Percentiles rank a stretch among this genome's conserved stretches.
These are phyloP conservation scores for Polyergus mexicanus DNA, from an alignment of 1,140 invertebrate genomes.

Conservation along the genomic window DNA sequence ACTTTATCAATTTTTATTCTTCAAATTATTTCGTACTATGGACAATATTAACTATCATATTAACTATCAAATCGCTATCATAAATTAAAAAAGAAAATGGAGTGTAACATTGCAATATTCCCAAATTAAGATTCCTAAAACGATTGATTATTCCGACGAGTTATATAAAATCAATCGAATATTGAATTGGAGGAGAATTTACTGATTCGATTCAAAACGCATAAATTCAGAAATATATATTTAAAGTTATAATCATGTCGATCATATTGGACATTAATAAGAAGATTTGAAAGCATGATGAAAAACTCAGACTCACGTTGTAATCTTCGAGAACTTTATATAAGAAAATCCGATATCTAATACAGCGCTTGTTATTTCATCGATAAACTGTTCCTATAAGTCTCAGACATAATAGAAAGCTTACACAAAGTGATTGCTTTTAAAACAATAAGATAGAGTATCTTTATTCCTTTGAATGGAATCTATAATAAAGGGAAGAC, in stretches of 20 bases:
- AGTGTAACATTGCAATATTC: slow-evolving; percentile 17
- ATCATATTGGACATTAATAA: background rate
- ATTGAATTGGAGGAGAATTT: slow-evolving; percentile 24
- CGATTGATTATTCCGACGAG: slow-evolving; percentile 33
- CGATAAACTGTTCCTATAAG: slow-evolving; percentile 47
- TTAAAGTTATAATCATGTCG: slow-evolving; percentile 15
- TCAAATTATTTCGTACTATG: slow-evolving; percentile 21
- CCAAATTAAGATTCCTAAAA: slow-evolving; percentile 39
- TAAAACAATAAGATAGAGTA: background rate
- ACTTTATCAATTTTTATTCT: slow-evolving; percentile 46
- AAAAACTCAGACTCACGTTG: slow-evolving; percentile 23
- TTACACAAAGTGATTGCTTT: slow-evolving; percentile 34
- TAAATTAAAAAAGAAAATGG: slow-evolving; percentile 47
- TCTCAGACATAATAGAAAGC: slow-evolving; percentile 26
- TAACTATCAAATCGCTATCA: slow-evolving; percentile 38
- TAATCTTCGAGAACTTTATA: slow-evolving; percentile 40
- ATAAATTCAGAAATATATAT: slow-evolving; percentile 17
- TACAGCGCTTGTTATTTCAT: slow-evolving; percentile 34
- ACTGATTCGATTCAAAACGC: slow-evolving; percentile 41
- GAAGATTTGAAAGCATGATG: slow-evolving; percentile 3
- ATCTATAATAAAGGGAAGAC: background rate
- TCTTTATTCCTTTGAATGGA: slow-evolving; percentile 7
- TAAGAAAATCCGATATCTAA: slow-evolving; percentile 55
- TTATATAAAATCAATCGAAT: slow-evolving; percentile 48
- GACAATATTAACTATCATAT: slow-evolving; percentile 43